These are phyloP conservation scores for Elephantulus edwardii DNA, from an alignment of 2,113 vertebrate species.

Conservation along the genomic window DNA sequence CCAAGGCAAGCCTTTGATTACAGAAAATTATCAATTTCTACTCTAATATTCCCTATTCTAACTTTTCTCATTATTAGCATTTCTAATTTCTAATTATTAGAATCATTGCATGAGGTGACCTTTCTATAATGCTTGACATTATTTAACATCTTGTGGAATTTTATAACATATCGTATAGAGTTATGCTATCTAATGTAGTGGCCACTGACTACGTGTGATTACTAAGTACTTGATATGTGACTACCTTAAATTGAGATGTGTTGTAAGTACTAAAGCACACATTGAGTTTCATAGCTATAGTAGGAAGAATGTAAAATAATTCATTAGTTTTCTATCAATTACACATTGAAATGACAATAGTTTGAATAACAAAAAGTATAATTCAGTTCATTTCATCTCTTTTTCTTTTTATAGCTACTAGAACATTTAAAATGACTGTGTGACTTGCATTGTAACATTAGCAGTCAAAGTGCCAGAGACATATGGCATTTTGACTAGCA, in stretches of 20 bases:
- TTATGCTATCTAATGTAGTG: background rate
- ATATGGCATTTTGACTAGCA: too few species aligned
- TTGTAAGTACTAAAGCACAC: background rate
- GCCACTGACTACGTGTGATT: background rate
- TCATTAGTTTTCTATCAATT: background rate
- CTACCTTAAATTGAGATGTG: background rate
- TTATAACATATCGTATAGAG: background rate
- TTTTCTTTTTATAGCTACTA: background rate
- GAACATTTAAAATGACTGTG: background rate
- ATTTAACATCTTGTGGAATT: background rate
- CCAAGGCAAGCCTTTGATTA: background rate
- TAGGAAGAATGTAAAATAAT: background rate
- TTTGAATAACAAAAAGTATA: background rate
- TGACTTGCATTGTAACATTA: background rate
- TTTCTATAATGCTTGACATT: background rate
- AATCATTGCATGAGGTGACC: background rate
- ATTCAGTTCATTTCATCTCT: slow-evolving; percentile 27
- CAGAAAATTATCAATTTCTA: background rate
- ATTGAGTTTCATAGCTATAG: background rate
- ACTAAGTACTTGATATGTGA: background rate
- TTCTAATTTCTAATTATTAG: too few species aligned
- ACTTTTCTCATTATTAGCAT: background rate
- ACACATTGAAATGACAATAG: background rate
- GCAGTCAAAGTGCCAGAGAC: too few species aligned
- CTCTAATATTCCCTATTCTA: background rate